Base-by-base conservation (phyloP, 1,140 invertebrate species). In the Cotesia glomerata region DNA sequence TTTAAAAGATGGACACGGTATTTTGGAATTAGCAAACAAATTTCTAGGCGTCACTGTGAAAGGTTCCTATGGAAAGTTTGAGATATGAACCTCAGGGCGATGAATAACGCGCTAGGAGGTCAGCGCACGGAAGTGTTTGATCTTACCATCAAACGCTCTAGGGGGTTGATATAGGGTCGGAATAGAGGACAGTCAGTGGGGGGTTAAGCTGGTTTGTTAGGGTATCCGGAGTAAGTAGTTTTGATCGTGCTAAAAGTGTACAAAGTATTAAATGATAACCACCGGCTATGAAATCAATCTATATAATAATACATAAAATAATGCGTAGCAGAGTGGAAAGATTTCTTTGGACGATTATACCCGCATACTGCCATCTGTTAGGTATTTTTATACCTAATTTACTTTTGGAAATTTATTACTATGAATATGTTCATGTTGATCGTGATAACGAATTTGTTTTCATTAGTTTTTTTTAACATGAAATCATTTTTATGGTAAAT, bases 311-410 rank as follows among this genome's bases (percentile, higher is more conserved):
- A 39, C 18, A 14, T 26, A 34, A 45, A 36, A 75, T 73, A 78
- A 75, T 62, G 70, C 52, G 73, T 73, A 78, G 56, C 77, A 52
- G 73, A 74, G 71, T 69, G 73, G 56, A 49, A 75, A 80, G 79
- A 80, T 79, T 56, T 63, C 72, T 65, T 62, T 45, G 62, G 32
- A 14, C 32, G 79, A 80, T 80, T 79, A 18, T 49, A 66, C 79
- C 79, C 79, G 77, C 76, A 80, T 79, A 71, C 52, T 71, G 58
- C 75, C 79, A 80, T 80, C 79, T 80, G 79, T 58, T 59, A 35
- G 5, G 69, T 45, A 56, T 64, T 49, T 11, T 34, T 62, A 5
- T 64, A 18, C 62, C 56, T 51, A 18, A 13, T 2, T 59, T 39
- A 36, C 26, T 14, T 65, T 13, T 9, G 13, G 0, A 9, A 56